phyloP scores from a whole-genome alignment of 2,113 vertebrate species.

The Ia io region DNA sequence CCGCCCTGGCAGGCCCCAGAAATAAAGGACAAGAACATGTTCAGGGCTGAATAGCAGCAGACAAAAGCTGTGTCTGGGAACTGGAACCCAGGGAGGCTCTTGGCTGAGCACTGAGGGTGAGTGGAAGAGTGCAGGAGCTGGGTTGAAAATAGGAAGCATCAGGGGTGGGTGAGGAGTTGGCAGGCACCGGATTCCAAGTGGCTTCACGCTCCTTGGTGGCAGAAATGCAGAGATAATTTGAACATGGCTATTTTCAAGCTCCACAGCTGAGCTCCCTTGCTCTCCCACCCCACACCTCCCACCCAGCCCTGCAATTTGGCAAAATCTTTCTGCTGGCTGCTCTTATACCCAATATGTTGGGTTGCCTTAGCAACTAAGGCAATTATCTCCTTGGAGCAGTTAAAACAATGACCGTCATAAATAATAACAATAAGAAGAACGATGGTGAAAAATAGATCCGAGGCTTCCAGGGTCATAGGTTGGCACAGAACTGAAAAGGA shows the following conservation, averaged over 20 bases:
- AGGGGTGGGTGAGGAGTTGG: conserved; percentile 73
- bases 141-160: conserved; percentile 71
- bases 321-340: conserved; percentile 77
- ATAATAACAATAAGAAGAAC: conserved; percentile 78
- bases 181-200: conserved; percentile 72
- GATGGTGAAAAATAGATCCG: conserved; percentile 68
- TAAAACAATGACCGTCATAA: conserved; percentile 80
- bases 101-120: conserved; percentile 60
- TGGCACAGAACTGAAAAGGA: conserved; percentile 32
- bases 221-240: conserved; percentile 76
- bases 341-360: conserved; percentile 78
- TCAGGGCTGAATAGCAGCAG: conserved; percentile 33
- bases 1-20: not conserved
- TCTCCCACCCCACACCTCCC: conserved; percentile 78
- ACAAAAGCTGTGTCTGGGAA: conserved; percentile 43
- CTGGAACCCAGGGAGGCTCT: conserved; percentile 51
- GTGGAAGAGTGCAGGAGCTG: conserved; percentile 58
- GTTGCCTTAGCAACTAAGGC: conserved; percentile 78
- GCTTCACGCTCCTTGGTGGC: conserved; percentile 74
- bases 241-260: conserved; percentile 76
- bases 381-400: conserved; percentile 79
- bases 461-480: conserved; percentile 47
- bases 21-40: not conserved
- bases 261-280: conserved; percentile 77
- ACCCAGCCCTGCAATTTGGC: conserved; percentile 78